Percentiles rank a stretch among this genome's conserved stretches.
phyloP scores from a whole-genome alignment of 2,888 invertebrate genomes.

The Uloborus plumipes region DNA sequence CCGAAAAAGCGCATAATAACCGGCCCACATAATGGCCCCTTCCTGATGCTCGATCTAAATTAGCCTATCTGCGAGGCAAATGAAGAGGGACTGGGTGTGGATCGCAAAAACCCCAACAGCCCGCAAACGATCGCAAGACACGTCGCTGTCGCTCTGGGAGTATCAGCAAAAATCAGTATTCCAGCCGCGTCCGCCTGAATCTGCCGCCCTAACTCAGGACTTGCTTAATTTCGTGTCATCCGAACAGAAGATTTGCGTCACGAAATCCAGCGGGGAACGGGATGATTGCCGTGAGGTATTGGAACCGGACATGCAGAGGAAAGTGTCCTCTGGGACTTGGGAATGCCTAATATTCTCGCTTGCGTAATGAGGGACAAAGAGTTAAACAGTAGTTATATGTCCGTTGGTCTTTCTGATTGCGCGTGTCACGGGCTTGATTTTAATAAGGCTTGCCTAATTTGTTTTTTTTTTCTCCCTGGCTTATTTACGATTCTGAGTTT shows the following conservation, averaged over 20 bases:
- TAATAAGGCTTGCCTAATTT: too few relatives aligned
- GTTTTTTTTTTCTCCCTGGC: too few relatives aligned
- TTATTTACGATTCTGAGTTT: too few relatives aligned
- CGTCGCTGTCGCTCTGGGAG: slow-evolving; percentile 18
- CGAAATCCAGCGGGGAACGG: slow-evolving; percentile 39
- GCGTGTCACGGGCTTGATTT: too few relatives aligned
- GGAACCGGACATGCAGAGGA: too few relatives aligned
- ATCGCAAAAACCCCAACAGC: slow-evolving; percentile 2
- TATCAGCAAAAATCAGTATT: slow-evolving; percentile 19
- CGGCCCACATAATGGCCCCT: slow-evolving; percentile 20
- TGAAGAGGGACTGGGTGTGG: slow-evolving; percentile 37
- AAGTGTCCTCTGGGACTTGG: too few relatives aligned
- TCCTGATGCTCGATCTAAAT: slow-evolving; percentile 26
- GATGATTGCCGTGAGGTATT: slow-evolving; percentile 7
- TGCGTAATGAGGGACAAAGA: too few relatives aligned
- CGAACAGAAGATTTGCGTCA: slow-evolving; percentile 44
- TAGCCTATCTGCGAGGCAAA: slow-evolving; percentile 30
- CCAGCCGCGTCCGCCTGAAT: slow-evolving; percentile 6
- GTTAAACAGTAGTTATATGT: too few relatives aligned
- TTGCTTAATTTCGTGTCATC: slow-evolving; percentile 51
- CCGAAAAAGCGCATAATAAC: too few relatives aligned
- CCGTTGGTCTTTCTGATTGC: too few relatives aligned
- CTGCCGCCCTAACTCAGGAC: slow-evolving; percentile 33
- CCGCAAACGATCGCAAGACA: not conserved
- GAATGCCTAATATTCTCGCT: too few relatives aligned